Percentiles rank a stretch among this genome's conserved stretches.
phyloP scores from a whole-genome alignment of 2,113 vertebrate genomes.

The Chauna torquata region DNA sequence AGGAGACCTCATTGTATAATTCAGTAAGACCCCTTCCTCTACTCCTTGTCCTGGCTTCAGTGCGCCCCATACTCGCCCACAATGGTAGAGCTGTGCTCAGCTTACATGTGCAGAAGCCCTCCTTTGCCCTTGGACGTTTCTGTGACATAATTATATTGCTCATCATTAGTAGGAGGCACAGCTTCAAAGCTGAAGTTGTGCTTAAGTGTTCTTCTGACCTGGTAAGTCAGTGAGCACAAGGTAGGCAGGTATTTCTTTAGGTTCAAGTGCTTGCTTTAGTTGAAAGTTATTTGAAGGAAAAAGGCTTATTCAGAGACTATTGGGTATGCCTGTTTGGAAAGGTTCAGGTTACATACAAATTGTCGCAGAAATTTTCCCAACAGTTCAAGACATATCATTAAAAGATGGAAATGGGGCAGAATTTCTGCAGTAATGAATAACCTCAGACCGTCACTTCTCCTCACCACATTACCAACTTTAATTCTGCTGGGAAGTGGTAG shows the following conservation, averaged over 20 bases:
- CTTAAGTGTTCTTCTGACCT: not conserved
- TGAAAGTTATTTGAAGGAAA: not conserved
- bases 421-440: not conserved
- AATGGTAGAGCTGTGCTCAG: not conserved
- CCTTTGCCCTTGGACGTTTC: not conserved
- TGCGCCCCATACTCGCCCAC: not conserved
- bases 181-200: not conserved
- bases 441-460: not conserved
- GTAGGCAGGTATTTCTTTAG: not conserved
- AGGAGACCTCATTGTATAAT: not conserved
- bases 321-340: not conserved
- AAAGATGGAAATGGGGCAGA: not conserved
- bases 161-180: not conserved
- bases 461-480: not conserved
- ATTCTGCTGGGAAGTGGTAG: not conserved
- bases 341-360: not conserved
- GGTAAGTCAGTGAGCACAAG: not conserved
- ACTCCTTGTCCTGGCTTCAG: not conserved
- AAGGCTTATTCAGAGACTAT: not conserved
- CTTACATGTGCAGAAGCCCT: fast-evolving
- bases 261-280: not conserved
- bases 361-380: not conserved
- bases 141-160: not conserved
- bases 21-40: not conserved
- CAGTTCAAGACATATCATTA: not conserved